Conservation (phyloP, 2,797 vertebrate species). For the Urosaurus nigricauda region DNA sequence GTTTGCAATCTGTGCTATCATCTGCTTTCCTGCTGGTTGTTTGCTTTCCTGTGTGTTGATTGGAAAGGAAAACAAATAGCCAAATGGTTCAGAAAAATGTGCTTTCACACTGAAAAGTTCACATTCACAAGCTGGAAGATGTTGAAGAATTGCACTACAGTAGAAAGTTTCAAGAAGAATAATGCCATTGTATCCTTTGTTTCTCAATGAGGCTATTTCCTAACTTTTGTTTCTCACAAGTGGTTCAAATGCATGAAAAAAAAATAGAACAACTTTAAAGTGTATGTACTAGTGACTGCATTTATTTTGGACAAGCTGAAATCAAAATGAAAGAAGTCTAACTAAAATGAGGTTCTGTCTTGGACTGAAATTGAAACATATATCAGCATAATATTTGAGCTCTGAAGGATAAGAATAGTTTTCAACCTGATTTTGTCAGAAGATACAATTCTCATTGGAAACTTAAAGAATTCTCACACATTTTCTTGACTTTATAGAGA, state of each 20-base stretch:
- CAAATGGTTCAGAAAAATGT: constrained; percentile 23
- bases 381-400: neutral
- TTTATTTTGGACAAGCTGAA: neutral
- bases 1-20: constrained; percentile 24
- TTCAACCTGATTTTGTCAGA: neutral
- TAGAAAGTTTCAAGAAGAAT: neutral
- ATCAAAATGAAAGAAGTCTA: neutral
- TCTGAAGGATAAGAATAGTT: neutral
- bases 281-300: neutral
- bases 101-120: constrained; percentile 5
- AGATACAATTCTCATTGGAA: neutral
- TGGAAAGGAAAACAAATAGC: constrained; percentile 31
- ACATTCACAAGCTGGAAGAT: neutral
- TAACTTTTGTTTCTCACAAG: neutral
- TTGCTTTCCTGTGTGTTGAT: constrained; percentile 29
- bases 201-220: neutral
- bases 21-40: constrained; percentile 34
- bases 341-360: neutral
- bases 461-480: too few species aligned
- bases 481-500: too few species aligned
- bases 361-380: neutral
- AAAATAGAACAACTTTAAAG: neutral
- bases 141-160: neutral
- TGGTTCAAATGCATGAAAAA: neutral
- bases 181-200: neutral